Base-by-base conservation (phyloP, 1,140 invertebrate genomes). In the Drosophila lacteicornis region DNA sequence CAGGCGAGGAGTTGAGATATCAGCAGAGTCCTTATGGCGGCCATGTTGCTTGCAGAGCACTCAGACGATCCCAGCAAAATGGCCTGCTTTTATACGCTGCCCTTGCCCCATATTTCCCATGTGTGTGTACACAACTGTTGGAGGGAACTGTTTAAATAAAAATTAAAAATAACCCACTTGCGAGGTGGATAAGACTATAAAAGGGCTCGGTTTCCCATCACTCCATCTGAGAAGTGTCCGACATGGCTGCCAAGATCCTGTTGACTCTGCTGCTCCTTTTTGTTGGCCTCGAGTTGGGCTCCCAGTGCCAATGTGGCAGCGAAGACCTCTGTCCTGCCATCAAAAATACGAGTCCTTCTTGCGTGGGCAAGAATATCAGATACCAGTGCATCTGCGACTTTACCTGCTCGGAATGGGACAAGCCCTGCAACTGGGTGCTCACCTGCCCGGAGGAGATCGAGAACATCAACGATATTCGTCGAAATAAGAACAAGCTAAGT, bases 321-420 rank as follows among this genome's bases (percentile, higher is more conserved):
- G 19, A 27, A 1, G 40, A 36, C 15, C 42, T 50, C 15, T 78
- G 75, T 15, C 55, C 51, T 3, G 55, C 19, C 12, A 38, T 68
- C 0, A 13, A 4, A 1, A 69, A 60, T 8, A 11, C 22, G 0
- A 59, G 42, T 40, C 0, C 9, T 1, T 11, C 1, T 17, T 77
- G 75, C 19, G 6, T 3, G 15, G 75, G 63, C 40, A 45, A 46
- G 0, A 3, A 12, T 4, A 5, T 42, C 1, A n/a, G 27, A 4
- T 38, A 43, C 5, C 75, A 78, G n/a, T 78, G 74, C 50, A 45
- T 78, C n/a, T 78, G 75, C 33, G 75, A 77, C 13, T 77, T 76
- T 9, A 77, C 75, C 45, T 77, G 75, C n/a, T 60, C 75, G 36
- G 75, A 45, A 8, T 77, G 75, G 75, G 75, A 77, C 17, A 61